A percentile compares a stretch with the other conserved stretches of the same genome.
phyloP scores from a whole-genome alignment of 2,797 vertebrate genomes.

The Lacerta agilis region DNA sequence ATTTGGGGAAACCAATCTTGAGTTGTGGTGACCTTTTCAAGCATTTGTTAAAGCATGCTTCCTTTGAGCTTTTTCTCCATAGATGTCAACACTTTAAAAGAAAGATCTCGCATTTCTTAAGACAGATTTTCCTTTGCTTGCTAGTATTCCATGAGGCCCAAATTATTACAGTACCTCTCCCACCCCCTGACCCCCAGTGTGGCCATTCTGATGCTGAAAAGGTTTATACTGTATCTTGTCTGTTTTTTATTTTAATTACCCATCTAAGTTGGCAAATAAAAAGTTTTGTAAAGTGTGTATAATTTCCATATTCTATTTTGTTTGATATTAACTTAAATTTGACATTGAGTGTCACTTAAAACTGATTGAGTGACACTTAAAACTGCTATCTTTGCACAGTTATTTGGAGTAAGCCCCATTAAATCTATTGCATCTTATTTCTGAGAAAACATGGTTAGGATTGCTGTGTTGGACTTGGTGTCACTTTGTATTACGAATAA shows the following conservation, averaged over 20 bases:
- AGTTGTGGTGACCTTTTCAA: not conserved
- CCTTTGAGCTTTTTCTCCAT: not conserved
- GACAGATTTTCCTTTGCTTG: not conserved
- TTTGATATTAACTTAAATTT: not conserved
- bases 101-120: not conserved
- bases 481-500: not conserved
- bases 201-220: not conserved
- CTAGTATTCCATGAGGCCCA: not conserved
- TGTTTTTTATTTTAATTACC: too few relatives aligned
- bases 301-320: not conserved
- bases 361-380: not conserved
- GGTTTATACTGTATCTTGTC: too few relatives aligned
- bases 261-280: not conserved
- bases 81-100: not conserved
- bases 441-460: not conserved
- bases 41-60: not conserved
- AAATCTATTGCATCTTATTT: not conserved
- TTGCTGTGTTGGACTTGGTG: not conserved
- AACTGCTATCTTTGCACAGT: too few relatives aligned
- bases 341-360: not conserved
- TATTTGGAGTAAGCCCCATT: too few relatives aligned
- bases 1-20: constrained; percentile 2
- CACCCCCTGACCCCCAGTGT: not conserved
- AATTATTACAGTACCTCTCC: not conserved
- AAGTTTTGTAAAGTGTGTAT: not conserved